phyloP scores from a whole-genome alignment of 2,888 invertebrate species.

The Agelastica alni region DNA sequence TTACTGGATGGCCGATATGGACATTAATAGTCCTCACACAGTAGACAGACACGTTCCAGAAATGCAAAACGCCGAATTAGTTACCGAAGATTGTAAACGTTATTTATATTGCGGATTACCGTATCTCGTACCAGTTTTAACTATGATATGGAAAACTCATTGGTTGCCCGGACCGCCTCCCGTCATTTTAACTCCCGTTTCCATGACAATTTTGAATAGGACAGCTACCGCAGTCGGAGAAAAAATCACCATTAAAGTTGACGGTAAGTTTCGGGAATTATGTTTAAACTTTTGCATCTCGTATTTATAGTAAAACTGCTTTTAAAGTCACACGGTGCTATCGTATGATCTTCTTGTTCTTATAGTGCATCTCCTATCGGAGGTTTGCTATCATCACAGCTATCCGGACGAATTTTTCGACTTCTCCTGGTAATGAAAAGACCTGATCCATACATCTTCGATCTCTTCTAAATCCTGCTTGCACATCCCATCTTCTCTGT shows the following conservation, averaged over 20 bases:
- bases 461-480: too few species aligned
- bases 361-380: too few species aligned
- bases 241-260: conserved; percentile 59
- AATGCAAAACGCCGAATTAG: conserved; percentile 56
- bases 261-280: conserved; percentile 52
- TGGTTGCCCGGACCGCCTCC: conserved; percentile 64
- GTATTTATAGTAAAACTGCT: too few species aligned
- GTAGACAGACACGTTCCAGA: conserved; percentile 63
- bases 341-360: too few species aligned
- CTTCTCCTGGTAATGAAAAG: too few species aligned
- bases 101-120: conserved; percentile 79
- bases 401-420: too few species aligned
- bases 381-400: too few species aligned
- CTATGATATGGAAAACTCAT: conserved; percentile 68
- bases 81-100: conserved; percentile 63
- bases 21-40: conserved; percentile 71
- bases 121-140: conserved; percentile 74
- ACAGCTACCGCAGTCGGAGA: conserved; percentile 52
- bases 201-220: conserved; percentile 56
- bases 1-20: conserved; percentile 77
- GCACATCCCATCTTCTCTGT: too few species aligned
- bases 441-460: too few species aligned
- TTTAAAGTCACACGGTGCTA: too few species aligned
- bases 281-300: too few species aligned
- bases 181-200: conserved; percentile 57